A percentile compares a stretch with the other conserved stretches of the same genome.
These are phyloP conservation scores for Fukomys damarensis DNA, from an alignment of 2,113 vertebrate genomes.

Conservation along the genomic window DNA sequence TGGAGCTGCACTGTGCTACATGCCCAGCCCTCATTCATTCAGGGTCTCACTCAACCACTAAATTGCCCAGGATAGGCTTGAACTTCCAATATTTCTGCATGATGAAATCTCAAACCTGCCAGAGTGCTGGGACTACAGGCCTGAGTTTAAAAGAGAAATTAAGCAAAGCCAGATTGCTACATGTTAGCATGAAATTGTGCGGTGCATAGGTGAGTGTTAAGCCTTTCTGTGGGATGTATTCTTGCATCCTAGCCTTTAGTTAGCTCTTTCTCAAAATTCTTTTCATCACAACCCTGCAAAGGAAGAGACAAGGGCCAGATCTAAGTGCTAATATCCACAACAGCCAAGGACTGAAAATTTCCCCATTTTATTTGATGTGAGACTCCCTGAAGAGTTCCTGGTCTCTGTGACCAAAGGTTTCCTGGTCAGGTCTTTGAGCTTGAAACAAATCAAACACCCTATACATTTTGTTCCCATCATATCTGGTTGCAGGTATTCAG, in stretches of 20 bases:
- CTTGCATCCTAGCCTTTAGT: background rate
- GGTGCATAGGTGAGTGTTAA: background rate
- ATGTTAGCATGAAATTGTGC: slow-evolving; percentile 4
- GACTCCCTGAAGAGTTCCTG: background rate
- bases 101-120: background rate
- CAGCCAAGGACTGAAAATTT: background rate
- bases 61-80: background rate
- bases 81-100: background rate
- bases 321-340: slow-evolving; percentile 27
- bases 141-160: background rate
- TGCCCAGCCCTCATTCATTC: background rate
- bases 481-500: slow-evolving; percentile 56
- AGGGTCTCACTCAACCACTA: background rate
- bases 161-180: background rate
- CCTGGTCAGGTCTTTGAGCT: slow-evolving; percentile 57
- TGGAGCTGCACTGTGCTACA: background rate
- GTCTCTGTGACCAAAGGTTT: slow-evolving; percentile 57
- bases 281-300: background rate
- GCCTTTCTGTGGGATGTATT: background rate
- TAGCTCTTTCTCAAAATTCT: slow-evolving; percentile 15
- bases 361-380: slow-evolving; percentile 15
- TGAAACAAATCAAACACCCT: slow-evolving; percentile 58
- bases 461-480: slow-evolving; percentile 65
- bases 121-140: background rate
- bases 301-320: background rate